phyloP scores from a whole-genome alignment of 2,797 vertebrate species.

The Micromesistius poutassou region DNA sequence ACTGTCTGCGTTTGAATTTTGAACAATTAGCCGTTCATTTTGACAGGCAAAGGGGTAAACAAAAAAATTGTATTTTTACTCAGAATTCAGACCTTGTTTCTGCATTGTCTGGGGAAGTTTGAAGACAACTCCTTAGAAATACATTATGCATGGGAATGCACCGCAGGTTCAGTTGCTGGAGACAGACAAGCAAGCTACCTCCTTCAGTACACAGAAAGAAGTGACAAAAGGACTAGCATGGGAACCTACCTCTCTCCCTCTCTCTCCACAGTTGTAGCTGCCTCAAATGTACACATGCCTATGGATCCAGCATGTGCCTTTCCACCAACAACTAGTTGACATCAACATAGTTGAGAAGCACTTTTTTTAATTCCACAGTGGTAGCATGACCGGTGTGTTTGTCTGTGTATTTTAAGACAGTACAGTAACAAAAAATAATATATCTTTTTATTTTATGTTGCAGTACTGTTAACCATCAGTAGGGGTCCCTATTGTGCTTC shows the following conservation, averaged over 20 bases:
- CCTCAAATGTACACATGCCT: neutral
- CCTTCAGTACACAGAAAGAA: conserved; percentile 31
- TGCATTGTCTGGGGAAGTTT: neutral
- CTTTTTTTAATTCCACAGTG: neutral
- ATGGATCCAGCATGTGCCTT: neutral
- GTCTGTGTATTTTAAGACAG: neutral
- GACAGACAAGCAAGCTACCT: neutral
- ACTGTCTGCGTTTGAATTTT: neutral
- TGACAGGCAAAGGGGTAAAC: neutral
- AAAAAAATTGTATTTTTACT: neutral
- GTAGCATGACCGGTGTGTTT: neutral
- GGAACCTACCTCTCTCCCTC: neutral
- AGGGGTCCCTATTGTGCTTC: conserved; percentile 68
- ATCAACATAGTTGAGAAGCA: neutral
- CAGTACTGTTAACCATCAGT: conserved; percentile 38
- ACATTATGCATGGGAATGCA: conserved; percentile 2
- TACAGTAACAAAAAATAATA: neutral
- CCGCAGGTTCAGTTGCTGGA: conserved; percentile 29
- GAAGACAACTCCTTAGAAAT: neutral
- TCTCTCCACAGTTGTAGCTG: neutral
- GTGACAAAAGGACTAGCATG: conserved; percentile 14
- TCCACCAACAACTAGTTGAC: neutral
- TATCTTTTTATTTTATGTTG: neutral
- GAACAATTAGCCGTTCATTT: neutral
- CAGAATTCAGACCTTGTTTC: neutral